phyloP scores from a whole-genome alignment of 1,140 invertebrate genomes.

The Argopecten irradians region DNA sequence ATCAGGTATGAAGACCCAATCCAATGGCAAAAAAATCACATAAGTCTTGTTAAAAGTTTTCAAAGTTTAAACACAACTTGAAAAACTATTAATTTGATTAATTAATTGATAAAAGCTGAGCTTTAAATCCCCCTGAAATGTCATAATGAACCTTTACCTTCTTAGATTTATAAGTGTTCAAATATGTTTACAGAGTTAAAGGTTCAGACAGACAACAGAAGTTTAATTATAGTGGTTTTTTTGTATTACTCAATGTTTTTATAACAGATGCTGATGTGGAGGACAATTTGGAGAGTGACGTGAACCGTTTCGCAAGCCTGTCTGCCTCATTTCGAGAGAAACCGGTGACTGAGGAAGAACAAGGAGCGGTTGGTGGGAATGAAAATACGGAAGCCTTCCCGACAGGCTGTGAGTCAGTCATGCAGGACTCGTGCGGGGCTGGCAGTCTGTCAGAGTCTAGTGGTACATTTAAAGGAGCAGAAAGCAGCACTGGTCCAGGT shows the following conservation, averaged over 20 bases:
- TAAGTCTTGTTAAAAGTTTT: too few relatives aligned
- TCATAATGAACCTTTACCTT: too few relatives aligned
- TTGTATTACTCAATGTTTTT: conserved; percentile 27
- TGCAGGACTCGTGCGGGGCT: background rate
- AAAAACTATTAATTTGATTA: too few relatives aligned
- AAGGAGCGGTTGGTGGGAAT: background rate
- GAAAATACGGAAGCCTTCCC: background rate
- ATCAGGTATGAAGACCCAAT: conserved; percentile 58
- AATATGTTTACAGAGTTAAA: too few relatives aligned
- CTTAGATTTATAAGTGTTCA: too few relatives aligned
- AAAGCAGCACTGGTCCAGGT: background rate
- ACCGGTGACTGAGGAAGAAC: background rate
- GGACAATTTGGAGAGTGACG: conserved; percentile 72
- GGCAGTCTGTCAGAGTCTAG: background rate
- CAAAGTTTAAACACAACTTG: too few relatives aligned
- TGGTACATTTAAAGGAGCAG: background rate
- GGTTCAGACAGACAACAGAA: too few relatives aligned
- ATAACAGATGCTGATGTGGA: conserved; percentile 74
- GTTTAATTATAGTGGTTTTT: too few relatives aligned
- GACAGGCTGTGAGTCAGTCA: background rate
- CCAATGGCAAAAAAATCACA: too few relatives aligned
- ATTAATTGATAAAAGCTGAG: too few relatives aligned
- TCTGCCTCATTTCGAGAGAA: background rate
- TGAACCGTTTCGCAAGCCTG: background rate
- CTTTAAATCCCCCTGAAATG: too few relatives aligned